Evolutionary conservation across 2,888 invertebrate species (phyloP).

Genomic region (Cephus runcator): DNA sequence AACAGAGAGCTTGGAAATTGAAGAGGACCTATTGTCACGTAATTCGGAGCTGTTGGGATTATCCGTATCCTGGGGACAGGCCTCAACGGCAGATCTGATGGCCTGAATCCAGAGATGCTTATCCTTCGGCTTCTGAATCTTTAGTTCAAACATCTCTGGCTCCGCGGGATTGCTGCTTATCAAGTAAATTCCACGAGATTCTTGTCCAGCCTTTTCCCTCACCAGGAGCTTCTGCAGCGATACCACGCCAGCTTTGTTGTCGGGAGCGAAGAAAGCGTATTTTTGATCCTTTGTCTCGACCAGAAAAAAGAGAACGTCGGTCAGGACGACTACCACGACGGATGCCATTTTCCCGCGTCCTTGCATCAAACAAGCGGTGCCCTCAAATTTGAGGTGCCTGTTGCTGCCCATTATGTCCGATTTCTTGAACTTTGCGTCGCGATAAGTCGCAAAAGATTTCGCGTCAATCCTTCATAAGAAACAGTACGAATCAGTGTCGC

Average conservation of each 20-base stretch:
- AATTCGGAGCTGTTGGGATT: constrained; percentile 66
- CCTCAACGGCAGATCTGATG: constrained; percentile 86
- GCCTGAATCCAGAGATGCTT: constrained; percentile 91
- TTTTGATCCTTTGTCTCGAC: constrained; percentile 90
- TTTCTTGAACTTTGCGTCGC: constrained; percentile 92
- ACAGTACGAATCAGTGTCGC: neutral
- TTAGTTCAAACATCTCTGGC: constrained; percentile 96
- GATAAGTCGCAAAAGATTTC: constrained; percentile 87
- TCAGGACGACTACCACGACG: constrained; percentile 88
- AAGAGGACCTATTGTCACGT: constrained; percentile 53
- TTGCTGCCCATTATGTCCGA: constrained; percentile 88
- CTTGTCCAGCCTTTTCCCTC: constrained; percentile 92
- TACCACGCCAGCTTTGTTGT: constrained; percentile 95
- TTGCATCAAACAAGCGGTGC: constrained; percentile 89
- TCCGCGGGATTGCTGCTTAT: constrained; percentile 91
- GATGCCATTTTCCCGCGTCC: constrained; percentile 91
- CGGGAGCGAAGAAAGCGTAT: constrained; percentile 92
- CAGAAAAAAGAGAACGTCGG: constrained; percentile 91
- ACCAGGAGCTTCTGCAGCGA: constrained; percentile 91
- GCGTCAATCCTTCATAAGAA: constrained; percentile 78
- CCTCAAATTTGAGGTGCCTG: constrained; percentile 88
- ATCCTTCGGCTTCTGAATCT: constrained; percentile 88
- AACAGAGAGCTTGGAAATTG: constrained; percentile 65
- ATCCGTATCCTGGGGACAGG: constrained; percentile 86
- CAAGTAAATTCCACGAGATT: constrained; percentile 89